phyloP scores from a whole-genome alignment of 2,797 vertebrate genomes.

The Acipenser ruthenus region DNA sequence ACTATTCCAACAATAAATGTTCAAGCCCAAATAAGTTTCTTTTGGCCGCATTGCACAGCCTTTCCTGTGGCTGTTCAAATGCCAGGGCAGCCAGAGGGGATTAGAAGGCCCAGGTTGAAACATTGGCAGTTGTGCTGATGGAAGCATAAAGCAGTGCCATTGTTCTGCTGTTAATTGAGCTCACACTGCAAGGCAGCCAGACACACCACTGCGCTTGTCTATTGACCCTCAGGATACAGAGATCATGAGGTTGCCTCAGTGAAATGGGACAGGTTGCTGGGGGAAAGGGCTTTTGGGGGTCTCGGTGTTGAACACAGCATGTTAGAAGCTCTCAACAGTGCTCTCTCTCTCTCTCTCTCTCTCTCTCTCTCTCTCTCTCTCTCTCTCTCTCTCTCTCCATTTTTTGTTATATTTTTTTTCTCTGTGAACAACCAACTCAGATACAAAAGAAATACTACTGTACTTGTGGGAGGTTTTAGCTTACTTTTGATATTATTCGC shows the following conservation, averaged over 20 bases:
- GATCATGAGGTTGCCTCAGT: background rate
- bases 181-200: conserved; percentile 22
- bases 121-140: conserved; percentile 55
- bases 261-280: background rate
- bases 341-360: too few relatives aligned
- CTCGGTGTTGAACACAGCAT: background rate
- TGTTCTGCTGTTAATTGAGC: conserved; percentile 45
- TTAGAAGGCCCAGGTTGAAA: conserved; percentile 42
- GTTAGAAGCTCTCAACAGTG: too few relatives aligned
- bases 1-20: conserved; percentile 17
- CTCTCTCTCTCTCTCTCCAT: too few relatives aligned
- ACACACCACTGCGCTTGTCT: conserved; percentile 18
- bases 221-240: conserved; percentile 13
- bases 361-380: too few relatives aligned
- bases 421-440: too few relatives aligned
- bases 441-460: too few relatives aligned
- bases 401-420: too few relatives aligned
- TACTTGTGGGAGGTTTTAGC: too few relatives aligned
- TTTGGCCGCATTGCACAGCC: conserved; percentile 29
- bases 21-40: conserved; percentile 29
- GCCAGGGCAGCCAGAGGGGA: conserved; percentile 49
- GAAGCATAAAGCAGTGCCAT: conserved; percentile 28
- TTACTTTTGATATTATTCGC: too few relatives aligned
- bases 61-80: conserved; percentile 42
- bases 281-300: background rate